Percentiles rank a stretch among this genome's conserved stretches.
These are phyloP conservation scores for Dryadula phaetusa DNA, from an alignment of 2,888 invertebrate species.

Conservation along the genomic window DNA sequence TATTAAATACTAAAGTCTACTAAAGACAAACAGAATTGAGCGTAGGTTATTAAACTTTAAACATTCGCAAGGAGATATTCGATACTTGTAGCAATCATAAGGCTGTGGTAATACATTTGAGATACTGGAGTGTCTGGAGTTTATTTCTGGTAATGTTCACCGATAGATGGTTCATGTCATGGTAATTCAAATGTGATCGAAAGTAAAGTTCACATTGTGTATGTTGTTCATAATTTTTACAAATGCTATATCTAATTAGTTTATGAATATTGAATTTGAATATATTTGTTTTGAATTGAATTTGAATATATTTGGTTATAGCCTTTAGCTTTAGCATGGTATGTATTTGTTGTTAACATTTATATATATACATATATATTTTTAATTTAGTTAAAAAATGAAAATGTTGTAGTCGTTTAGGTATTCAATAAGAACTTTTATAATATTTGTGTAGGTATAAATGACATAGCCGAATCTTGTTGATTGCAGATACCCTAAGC, in stretches of 20 bases:
- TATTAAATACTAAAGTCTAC: too few relatives aligned
- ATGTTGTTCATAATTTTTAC: not conserved
- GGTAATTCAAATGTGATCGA: slow-evolving; percentile 47
- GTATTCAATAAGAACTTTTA: not conserved
- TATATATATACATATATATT: too few relatives aligned
- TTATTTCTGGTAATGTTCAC: slow-evolving; percentile 50
- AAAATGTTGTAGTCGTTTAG: not conserved
- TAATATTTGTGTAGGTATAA: slow-evolving; percentile 17
- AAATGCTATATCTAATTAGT: not conserved
- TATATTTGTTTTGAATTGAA: too few relatives aligned
- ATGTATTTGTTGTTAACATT: not conserved
- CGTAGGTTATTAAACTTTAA: slow-evolving; percentile 22
- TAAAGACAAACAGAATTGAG: not conserved
- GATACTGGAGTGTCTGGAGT: slow-evolving; percentile 52
- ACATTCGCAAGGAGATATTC: slow-evolving; percentile 29
- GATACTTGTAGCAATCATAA: slow-evolving; percentile 36
- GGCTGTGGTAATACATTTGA: slow-evolving; percentile 36
- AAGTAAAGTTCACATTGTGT: not conserved
- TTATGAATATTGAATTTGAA: too few relatives aligned
- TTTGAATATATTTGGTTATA: not conserved
- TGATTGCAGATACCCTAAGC: not conserved
- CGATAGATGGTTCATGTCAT: slow-evolving; percentile 45
- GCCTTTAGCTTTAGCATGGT: not conserved
- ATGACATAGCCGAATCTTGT: not conserved
- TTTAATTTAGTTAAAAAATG: not conserved